Base-by-base conservation (phyloP, 2,113 vertebrate genomes). In the Toxotes jaculatrix region DNA sequence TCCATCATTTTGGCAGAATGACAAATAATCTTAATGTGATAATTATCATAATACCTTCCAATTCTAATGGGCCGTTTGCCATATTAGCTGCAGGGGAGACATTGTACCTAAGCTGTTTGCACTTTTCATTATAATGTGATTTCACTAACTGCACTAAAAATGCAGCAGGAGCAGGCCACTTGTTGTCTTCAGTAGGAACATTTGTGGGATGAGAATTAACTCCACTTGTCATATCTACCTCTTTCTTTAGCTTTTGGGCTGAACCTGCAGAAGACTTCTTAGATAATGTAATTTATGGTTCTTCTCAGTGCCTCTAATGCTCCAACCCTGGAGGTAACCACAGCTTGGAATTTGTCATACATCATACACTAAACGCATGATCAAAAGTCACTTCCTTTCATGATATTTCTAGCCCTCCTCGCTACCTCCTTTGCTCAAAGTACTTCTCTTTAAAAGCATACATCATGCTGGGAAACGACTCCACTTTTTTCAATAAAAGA, bases 401-500 rank as follows among this genome's bases (percentile, higher is more conserved):
- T 81, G 78, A 87, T 86, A 87, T 89, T 86, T 77, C 62, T 31
- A 61, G 61, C 63, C 36, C 63, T 78, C 36, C 61, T 51, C 55
- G 66, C 53, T 51, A 84, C 64, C 57, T 77, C 76, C 57, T 66
- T 76, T 77, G 53, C 70, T 87, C 75, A 64, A 83, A 88, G 73
- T 76, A 82, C 69, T 80, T 82, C 79, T 82, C 79, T 87, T 82
- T 86, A 65, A 87, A 86, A 78, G 86, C 88, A 92, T 91, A 92
- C 76, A 90, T 90, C 89, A 87, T 71, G 85, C 75, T 87, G 78
- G 45, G 80, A 94, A 94, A 90, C 45, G 87, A 83, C 91, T 93
- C 34, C 45, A 86, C 87, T 91, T 89, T 92, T 91, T 92, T 87
- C 77, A 93, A 92, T 91, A 88, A 88, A 93, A 93, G 93, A 94